Conservation (phyloP, 2,113 vertebrate species). For the Dromaius novaehollandiae region DNA sequence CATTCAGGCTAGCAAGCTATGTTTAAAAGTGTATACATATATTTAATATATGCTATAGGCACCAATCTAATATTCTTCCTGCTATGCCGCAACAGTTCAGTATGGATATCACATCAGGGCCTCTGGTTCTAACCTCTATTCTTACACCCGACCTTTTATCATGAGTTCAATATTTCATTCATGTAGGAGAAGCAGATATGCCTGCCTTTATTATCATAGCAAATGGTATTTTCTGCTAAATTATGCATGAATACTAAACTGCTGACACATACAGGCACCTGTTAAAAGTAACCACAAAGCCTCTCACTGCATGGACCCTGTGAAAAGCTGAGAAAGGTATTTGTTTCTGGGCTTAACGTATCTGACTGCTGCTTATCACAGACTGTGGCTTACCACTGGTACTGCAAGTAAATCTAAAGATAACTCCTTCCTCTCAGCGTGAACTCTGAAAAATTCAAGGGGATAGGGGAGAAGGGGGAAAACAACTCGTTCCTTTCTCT, state of each 20-base stretch:
- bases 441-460: neutral
- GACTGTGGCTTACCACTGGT: neutral
- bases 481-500: neutral
- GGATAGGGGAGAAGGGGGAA: neutral
- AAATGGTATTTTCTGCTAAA: neutral
- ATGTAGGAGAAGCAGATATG: neutral
- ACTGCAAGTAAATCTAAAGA: neutral
- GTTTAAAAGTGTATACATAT: neutral
- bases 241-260: neutral
- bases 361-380: neutral
- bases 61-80: neutral
- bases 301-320: neutral
- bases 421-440: neutral
- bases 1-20: neutral
- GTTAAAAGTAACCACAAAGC: neutral
- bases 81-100: neutral
- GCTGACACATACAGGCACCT: neutral
- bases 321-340: neutral
- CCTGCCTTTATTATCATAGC: neutral
- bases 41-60: rapidly evolving
- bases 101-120: neutral
- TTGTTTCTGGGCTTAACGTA: neutral
- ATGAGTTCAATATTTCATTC: neutral
- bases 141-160: neutral
- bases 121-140: rapidly evolving